These are phyloP conservation scores for Campodea augens DNA, from an alignment of 1,140 invertebrate species.

Conservation along the genomic window DNA sequence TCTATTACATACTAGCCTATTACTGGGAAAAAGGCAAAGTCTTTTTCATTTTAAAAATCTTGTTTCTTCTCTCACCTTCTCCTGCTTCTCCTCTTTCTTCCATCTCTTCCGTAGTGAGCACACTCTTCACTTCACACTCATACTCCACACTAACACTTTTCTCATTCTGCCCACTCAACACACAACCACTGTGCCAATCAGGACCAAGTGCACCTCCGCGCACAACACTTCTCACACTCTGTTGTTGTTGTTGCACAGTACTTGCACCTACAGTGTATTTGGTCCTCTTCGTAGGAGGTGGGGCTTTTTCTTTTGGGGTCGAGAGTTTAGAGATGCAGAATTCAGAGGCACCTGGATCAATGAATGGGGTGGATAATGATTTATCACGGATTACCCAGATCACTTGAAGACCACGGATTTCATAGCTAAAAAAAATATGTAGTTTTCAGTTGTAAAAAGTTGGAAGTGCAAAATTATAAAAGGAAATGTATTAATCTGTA, in stretches of 20 bases:
- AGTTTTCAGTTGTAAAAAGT: too few relatives aligned
- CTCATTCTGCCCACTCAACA: conserved; percentile 33
- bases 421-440: conserved; percentile 41
- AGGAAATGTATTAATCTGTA: too few relatives aligned
- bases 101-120: conserved; percentile 22
- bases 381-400: conserved; percentile 87
- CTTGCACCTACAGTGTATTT: conserved; percentile 39
- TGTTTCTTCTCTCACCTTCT: too few relatives aligned
- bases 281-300: conserved; percentile 37
- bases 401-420: conserved; percentile 62
- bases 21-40: too few relatives aligned
- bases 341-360: conserved; percentile 86
- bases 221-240: conserved; percentile 15
- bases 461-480: too few relatives aligned
- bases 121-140: conserved; percentile 40
- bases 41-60: too few relatives aligned
- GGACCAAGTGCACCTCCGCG: conserved; percentile 79
- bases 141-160: conserved; percentile 36
- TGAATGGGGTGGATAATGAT: conserved; percentile 78
- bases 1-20: too few relatives aligned
- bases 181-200: conserved; percentile 67
- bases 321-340: conserved; percentile 47
- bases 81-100: conserved; percentile 17
- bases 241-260: conserved; percentile 21
- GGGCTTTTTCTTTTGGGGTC: conserved; percentile 6